Base-by-base conservation (phyloP, 35 echinoderm and acorn worm species). In the Acanthaster planci region DNA sequence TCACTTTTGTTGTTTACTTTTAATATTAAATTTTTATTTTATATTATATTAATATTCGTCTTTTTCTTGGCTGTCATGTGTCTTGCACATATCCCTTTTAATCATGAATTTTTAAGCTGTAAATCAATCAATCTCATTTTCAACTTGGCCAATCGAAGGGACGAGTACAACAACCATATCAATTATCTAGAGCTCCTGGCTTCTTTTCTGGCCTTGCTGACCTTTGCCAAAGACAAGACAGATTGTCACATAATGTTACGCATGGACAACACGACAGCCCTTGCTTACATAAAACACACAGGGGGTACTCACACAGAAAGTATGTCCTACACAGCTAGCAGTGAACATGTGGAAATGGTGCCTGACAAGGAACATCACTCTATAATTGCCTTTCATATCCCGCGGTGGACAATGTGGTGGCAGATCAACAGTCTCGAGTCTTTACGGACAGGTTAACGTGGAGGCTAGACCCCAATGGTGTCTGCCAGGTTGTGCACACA, bases 361-460 rank as follows among this genome's bases (percentile, higher is more conserved):
- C n/a, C n/a, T n/a, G n/a, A n/a, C n/a, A n/a, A n/a, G n/a, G n/a
- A n/a, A n/a, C n/a, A n/a, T n/a, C 19, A 30, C 26, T 17, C n/a
- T n/a, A 21, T 91, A 34, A 79, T 77, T 21, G 89, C 90, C 5
- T 77, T 17, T 34, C 60, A 97, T 78, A 10, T 97, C 34, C 89
- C 85, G 84, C 89, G 82, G 54, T 39, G 23, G 18, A 78, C 52
- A 92, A n/a, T n/a, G n/a, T n/a, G n/a, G n/a, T n/a, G n/a, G n/a
- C n/a, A n/a, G n/a, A n/a, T n/a, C n/a, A n/a, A 22, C 80, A 91
- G 18, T 95, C 88, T 30, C 34, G 89, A 51, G 52, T 57, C 17
- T 95, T 91, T 78, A 87, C 60, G 82, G 93, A 95, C 79, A 35
- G 82, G 37, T 8, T 84, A 1, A 88, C 90, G 78, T 95, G 93